Evolutionary conservation across 2,888 invertebrate species (phyloP), one percentile per base, ranked within the genome.

Genomic region (Diplazon laetatorius): DNA sequence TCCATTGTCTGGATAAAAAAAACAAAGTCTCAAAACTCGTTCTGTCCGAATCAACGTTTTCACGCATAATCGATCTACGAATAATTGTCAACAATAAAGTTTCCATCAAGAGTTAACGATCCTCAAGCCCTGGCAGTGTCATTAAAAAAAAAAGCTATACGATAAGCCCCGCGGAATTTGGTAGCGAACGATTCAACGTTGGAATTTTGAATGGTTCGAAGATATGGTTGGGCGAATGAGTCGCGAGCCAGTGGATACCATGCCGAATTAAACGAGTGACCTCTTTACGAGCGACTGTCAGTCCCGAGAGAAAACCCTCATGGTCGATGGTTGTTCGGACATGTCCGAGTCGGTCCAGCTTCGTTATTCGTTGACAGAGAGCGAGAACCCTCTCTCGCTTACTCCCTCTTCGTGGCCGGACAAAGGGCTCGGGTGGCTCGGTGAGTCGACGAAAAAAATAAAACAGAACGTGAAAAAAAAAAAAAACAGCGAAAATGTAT

Each of bases 141-240:
- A 9, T 20, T 30, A 30, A 30, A 30, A 30, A 66, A 37, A 60
- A 20, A 12, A 50, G 16, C 12, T 4, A 20, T n/a, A 44, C 44
- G 25, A 52, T 22, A 20, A 35, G 9, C 10, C 48, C 16, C 12
- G 37, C 37, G 12, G 42, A 42, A 57, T 52, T 57, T 60, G 66
- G 59, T 37, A 37, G 37, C 62, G 73, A 48, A 65, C 57, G 66
- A 79, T 72, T 81, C 80, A 76, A 80, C 35, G 9, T 37, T 50
- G 62, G 84, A 86, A 87, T 87, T 83, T 83, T 74, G 83, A 85
- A 85, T 85, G 85, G 84, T 82, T 82, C 82, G 20, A 68, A 69
- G 71, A 71, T 72, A 59, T 57, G 16, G 37, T 16, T 18, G 60
- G n/a, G 44, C 82, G 78, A 77, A 77, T n/a, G 55, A 16, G n/a